These are phyloP conservation scores for Xanthia togata DNA, from an alignment of 2,888 invertebrate genomes.

Conservation along the genomic window DNA sequence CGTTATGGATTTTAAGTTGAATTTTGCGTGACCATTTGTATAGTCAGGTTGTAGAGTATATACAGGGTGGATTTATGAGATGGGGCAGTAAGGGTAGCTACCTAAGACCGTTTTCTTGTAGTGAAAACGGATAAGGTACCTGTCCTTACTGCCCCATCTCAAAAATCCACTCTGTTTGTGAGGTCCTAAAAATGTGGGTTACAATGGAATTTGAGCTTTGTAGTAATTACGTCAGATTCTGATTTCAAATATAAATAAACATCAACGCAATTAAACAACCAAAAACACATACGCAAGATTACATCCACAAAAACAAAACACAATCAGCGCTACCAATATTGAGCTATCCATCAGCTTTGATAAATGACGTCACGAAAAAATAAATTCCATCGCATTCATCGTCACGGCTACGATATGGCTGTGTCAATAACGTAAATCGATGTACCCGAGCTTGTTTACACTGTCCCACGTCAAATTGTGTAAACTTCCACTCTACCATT, in stretches of 20 bases:
- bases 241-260: background rate
- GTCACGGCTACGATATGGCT: slow-evolving; percentile 52
- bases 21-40: too few relatives aligned
- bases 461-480: slow-evolving; percentile 55
- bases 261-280: background rate
- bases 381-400: slow-evolving; percentile 42
- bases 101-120: too few relatives aligned
- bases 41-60: too few relatives aligned
- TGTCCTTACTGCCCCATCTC: too few relatives aligned
- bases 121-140: too few relatives aligned
- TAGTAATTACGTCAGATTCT: background rate
- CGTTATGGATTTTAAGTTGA: too few relatives aligned
- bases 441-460: slow-evolving; percentile 53
- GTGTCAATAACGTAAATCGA: slow-evolving; percentile 54
- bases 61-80: too few relatives aligned
- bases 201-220: background rate
- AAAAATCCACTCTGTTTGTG: too few relatives aligned
- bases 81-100: too few relatives aligned
- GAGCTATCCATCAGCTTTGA: slow-evolving; percentile 19
- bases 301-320: slow-evolving; percentile 36
- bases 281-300: slow-evolving; percentile 7
- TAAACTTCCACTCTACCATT: slow-evolving; percentile 34
- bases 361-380: slow-evolving; percentile 56
- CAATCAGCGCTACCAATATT: slow-evolving; percentile 44
- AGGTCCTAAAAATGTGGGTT: background rate